Evolutionary conservation across 1,140 invertebrate species (phyloP), one percentile per base, ranked within the genome.

Genomic region (Zaprionus tsacasi): DNA sequence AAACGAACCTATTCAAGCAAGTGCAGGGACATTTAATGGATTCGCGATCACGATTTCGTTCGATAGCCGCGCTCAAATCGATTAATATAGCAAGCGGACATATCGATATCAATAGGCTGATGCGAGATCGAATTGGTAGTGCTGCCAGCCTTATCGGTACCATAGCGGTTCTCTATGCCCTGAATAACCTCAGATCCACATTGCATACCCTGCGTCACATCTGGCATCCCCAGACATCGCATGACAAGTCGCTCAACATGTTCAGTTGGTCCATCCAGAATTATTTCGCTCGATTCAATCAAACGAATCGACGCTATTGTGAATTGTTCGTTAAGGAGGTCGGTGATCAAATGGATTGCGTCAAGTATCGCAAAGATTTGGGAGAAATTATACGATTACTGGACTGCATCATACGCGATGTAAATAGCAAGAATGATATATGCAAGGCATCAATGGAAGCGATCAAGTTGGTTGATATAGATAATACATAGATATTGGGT

Each of bases 221-320:
- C n/a, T 85, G 71, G 15, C 36, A 48, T 4, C 27, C 45, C 7
- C 52, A 66, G 5, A 43, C 50, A 5, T 12, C 40, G 13, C 15
- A 12, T 12, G 40, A 74, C 10, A 33, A 15, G 0, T 10, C 40
- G 0, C 13, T 74, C 13, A 21, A 3, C 7, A 65, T 87, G 21
- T 87, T 87, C 40, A 57, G 52, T 3, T 87, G 82, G 82, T 82
- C 76, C 12, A 71, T 74, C 11, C 48, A 70, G n/a, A 40, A 82
- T 2, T 70, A 77, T 33, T 36, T 74, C 2, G 25, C 33, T 6
- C 83, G 83, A 0, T 82, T 87, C n/a, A 30, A 68, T 5, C 43
- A 54, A 4, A 48, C 27, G 6, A 65, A 65, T 17, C 55, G 45
- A 1, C 25, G 61, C 0, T 88, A 87, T 55, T 50, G 82, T 50